Percentiles rank a stretch among this genome's conserved stretches.
Conservation (phyloP, 2,888 invertebrate species). For the Onchidella celtica region DNA sequence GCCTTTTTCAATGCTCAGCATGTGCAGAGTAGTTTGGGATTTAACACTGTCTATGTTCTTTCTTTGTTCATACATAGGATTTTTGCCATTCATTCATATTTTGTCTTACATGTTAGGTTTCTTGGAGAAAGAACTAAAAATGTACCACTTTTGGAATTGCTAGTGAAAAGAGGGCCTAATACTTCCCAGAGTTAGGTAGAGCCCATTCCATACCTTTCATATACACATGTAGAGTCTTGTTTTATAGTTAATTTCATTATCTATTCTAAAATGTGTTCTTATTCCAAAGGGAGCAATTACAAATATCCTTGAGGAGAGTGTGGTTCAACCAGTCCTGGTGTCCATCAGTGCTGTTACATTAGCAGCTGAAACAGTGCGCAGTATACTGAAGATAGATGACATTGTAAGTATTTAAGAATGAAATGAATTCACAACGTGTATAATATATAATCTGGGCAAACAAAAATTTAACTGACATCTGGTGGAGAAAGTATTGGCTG, state of each 20-base stretch:
- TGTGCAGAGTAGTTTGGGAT: no score
- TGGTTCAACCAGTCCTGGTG: slow-evolving; percentile 97
- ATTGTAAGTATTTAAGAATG: slow-evolving; percentile 85
- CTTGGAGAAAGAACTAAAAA: no score
- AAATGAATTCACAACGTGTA: not conserved
- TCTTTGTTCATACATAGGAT: no score
- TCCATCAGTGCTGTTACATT: slow-evolving; percentile 95
- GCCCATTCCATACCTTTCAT: not conserved
- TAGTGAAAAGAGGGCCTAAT: no score
- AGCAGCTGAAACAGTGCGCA: slow-evolving; percentile 97
- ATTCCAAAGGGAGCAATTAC: slow-evolving; percentile 90
- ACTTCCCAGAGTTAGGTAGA: no score
- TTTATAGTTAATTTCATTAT: not conserved
- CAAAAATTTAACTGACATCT: no score
- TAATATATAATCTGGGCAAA: not conserved
- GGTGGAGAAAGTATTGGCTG: no score
- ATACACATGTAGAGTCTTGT: not conserved
- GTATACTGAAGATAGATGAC: slow-evolving; percentile 99
- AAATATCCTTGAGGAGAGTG: slow-evolving; percentile 97
- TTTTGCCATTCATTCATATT: no score
- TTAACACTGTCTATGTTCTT: no score
- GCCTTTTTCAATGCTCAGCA: no score
- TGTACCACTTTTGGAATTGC: no score
- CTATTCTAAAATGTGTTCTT: slow-evolving; percentile 11
- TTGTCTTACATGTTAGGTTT: no score